phyloP scores from a whole-genome alignment of 2,113 vertebrate species.

The Empidonax traillii region DNA sequence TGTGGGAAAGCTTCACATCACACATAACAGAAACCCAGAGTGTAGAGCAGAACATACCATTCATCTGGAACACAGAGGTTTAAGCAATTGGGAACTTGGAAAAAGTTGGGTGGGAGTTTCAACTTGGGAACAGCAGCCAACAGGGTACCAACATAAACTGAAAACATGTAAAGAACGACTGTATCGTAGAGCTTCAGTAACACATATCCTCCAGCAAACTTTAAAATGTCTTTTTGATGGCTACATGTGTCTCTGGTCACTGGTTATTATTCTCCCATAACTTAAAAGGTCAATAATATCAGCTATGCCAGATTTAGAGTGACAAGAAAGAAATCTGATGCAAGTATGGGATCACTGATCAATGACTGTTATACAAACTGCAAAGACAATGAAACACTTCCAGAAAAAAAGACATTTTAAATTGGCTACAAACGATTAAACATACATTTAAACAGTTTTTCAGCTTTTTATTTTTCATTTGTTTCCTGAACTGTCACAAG shows the following conservation, averaged over 20 bases:
- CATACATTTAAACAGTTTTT: conserved; percentile 38
- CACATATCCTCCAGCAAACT: conserved; percentile 62
- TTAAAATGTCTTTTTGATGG: conserved; percentile 74
- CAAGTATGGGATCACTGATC: conserved; percentile 48
- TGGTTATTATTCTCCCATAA: conserved; percentile 53
- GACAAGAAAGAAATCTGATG: conserved; percentile 59
- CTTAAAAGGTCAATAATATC: conserved; percentile 67
- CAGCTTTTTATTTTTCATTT: conserved; percentile 42
- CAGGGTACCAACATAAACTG: conserved; percentile 73
- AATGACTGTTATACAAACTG: conserved; percentile 38
- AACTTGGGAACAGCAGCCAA: conserved; percentile 71
- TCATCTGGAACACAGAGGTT: conserved; percentile 70
- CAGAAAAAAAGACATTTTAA: conserved; percentile 67
- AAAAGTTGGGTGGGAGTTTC: conserved; percentile 70
- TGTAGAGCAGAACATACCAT: conserved; percentile 66
- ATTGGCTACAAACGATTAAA: conserved; percentile 51
- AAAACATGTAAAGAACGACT: conserved; percentile 73
- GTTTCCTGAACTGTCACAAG: conserved; percentile 34
- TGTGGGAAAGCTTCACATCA: conserved; percentile 63
- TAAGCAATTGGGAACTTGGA: conserved; percentile 62
- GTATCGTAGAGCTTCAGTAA: conserved; percentile 60
- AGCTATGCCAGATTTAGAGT: conserved; percentile 29
- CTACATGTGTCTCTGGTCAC: conserved; percentile 68
- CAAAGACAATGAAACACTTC: conserved; percentile 47
- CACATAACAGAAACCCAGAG: conserved; percentile 67